Percentiles rank a stretch among this genome's conserved stretches.
Conservation (phyloP, 1,140 invertebrate genomes). For the Apis mellifera region DNA sequence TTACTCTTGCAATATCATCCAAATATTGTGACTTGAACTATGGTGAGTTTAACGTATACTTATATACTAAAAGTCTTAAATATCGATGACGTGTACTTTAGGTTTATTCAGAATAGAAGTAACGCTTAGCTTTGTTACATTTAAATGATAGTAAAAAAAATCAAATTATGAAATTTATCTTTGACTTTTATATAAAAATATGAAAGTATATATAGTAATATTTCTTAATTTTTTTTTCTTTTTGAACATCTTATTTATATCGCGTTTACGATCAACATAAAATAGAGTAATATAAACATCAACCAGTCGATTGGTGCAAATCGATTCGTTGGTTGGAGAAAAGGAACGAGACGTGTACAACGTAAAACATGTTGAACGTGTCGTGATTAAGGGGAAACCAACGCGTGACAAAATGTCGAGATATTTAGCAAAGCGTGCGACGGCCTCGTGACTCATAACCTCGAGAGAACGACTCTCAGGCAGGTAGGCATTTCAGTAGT, state of each 20-base stretch:
- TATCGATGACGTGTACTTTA: background rate
- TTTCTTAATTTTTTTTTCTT: no score
- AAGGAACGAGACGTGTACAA: background rate
- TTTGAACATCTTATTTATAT: no score
- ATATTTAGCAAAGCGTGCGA: slow-evolving; percentile 39
- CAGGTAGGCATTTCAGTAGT: slow-evolving; percentile 56
- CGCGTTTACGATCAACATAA: no score
- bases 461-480: slow-evolving; percentile 10
- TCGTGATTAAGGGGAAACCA: slow-evolving; percentile 26
- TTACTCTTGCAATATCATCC: background rate
- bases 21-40: background rate
- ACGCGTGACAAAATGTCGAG: slow-evolving; percentile 35
- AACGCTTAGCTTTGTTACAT: no score
- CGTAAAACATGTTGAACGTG: background rate
- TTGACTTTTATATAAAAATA: no score
- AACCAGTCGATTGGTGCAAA: background rate
- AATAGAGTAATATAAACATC: no score
- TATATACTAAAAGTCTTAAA: background rate
- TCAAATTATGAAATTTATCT: no score
- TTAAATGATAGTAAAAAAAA: no score
- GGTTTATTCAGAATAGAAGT: no score
- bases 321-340: background rate
- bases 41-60: background rate
- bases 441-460: slow-evolving; percentile 45
- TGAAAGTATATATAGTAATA: no score